phyloP scores from a whole-genome alignment of 2,113 vertebrate genomes.

The Periophthalmus modestus region DNA sequence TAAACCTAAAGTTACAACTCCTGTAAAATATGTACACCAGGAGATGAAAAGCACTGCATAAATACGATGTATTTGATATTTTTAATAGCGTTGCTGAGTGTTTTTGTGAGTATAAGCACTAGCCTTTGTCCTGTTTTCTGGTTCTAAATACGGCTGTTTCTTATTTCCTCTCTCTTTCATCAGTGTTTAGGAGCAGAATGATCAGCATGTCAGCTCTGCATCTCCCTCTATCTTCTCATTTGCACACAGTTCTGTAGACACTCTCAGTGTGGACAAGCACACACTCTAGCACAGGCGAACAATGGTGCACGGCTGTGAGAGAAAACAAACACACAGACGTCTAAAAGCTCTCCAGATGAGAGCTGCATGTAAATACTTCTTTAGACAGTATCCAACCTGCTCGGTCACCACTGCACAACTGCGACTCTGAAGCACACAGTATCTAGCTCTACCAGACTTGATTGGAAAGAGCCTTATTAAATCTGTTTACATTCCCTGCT shows the following conservation, averaged over 20 bases:
- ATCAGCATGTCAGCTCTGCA: slow-evolving; percentile 38
- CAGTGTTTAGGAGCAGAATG: slow-evolving; percentile 29
- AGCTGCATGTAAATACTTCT: slow-evolving; percentile 77
- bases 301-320: slow-evolving; percentile 56
- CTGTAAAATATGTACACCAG: not conserved
- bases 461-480: slow-evolving; percentile 74
- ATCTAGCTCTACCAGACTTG: slow-evolving; percentile 66
- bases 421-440: slow-evolving; percentile 48
- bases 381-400: slow-evolving; percentile 69
- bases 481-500: slow-evolving; percentile 75
- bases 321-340: slow-evolving; percentile 69
- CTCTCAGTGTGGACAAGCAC: slow-evolving; percentile 10
- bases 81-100: not conserved
- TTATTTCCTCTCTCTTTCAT: slow-evolving; percentile 23
- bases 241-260: slow-evolving; percentile 5
- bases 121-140: slow-evolving; percentile 5
- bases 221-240: slow-evolving; percentile 34
- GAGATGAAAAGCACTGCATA: not conserved
- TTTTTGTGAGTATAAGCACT: slow-evolving; percentile 3
- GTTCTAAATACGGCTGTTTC: slow-evolving; percentile 10
- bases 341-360: slow-evolving; percentile 75
- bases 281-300: slow-evolving; percentile 48
- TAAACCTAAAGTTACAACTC: not conserved
- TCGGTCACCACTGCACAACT: slow-evolving; percentile 62
- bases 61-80: not conserved